A percentile compares a stretch with the other conserved stretches of the same genome.
These are phyloP conservation scores for Teleiodes luculella DNA, from an alignment of 2,888 invertebrate species.

Conservation along the genomic window DNA sequence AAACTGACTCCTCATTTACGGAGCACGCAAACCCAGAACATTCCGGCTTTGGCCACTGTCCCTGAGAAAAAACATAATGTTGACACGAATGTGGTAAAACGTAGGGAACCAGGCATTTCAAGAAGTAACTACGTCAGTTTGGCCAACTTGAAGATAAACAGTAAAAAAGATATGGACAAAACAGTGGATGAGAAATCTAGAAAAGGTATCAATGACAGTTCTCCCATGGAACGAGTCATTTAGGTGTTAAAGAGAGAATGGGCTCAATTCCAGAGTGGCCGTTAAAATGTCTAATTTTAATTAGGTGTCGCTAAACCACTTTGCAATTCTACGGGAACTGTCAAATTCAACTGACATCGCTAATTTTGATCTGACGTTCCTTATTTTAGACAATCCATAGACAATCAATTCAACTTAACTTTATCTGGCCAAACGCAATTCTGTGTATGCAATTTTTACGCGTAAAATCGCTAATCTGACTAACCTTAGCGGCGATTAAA, in stretches of 20 bases:
- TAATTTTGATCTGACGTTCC: too few species aligned
- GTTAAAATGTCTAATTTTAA: too few species aligned
- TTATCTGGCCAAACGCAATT: too few species aligned
- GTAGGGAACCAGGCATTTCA: constrained; percentile 56
- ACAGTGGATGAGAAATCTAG: constrained; percentile 26
- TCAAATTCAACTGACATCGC: too few species aligned
- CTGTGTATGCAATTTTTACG: too few species aligned
- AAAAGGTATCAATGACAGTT: constrained; percentile 22
- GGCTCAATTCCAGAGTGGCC: too few species aligned
- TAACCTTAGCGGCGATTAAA: too few species aligned
- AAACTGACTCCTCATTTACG: constrained; percentile 36
- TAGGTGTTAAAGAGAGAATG: constrained; percentile 27
- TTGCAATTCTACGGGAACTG: too few species aligned
- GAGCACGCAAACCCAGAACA: constrained; percentile 33
- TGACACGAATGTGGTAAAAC: constrained; percentile 33
- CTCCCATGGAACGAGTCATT: constrained; percentile 54
- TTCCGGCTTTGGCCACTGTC: constrained; percentile 35
- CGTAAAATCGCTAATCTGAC: too few species aligned
- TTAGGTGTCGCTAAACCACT: too few species aligned
- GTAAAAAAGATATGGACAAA: constrained; percentile 42
- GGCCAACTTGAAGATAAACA: constrained; percentile 67
- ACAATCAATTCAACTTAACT: too few species aligned
- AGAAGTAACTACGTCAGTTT: constrained; percentile 70
- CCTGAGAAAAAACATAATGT: constrained; percentile 33
- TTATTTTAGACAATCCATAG: too few species aligned